Base-by-base conservation (phyloP, 2,888 invertebrate species). In the Ochropleura plecta region DNA sequence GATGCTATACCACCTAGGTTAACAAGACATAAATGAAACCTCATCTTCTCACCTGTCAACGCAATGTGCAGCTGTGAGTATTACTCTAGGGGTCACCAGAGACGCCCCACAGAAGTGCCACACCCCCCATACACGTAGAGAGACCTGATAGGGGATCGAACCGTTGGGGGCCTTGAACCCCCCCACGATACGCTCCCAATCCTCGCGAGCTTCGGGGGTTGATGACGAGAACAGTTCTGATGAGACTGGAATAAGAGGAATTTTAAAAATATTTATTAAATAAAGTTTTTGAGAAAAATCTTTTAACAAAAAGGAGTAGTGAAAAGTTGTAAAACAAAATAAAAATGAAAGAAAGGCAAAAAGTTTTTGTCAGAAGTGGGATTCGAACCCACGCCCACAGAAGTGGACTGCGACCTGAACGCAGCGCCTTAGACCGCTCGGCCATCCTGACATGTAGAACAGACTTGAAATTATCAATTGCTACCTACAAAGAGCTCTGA, bases 61-160 rank as follows among this genome's bases (percentile, higher is more conserved):
- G 70, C 97, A 97, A 85, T 97, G 97, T 10, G 97, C 97, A 0
- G 97, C 97, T 0, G 97, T 97, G 16, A 97, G 86, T 44, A 97
- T 95, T 5, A 96, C 96, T 14, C 95, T 89, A 0, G 97, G 95
- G 46, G 96, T 96, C 18, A 97, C 89, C 4, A 97, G 91, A 0
- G 97, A 97, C 0, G 97, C 97, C 0, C 97, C 97, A 82, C 97
- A 97, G 88, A 97, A 97, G 86, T 97, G 97, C 86, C 95, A 94
- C 8, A 95, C 92, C 0, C 95, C 96, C 84, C 92, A 93, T 55
- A 93, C 84, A 7, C 97, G 89, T 1, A 97, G 85, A 0, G 97
- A 97, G 0, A 97, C 97, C 78, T 96, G 96, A 88, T 97, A 97
- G 0, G 97, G 97, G 6, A 94, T 94, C 0, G 96, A 95, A 0